phyloP scores from a whole-genome alignment of 2,888 invertebrate species.

The Coelinius sp. region DNA sequence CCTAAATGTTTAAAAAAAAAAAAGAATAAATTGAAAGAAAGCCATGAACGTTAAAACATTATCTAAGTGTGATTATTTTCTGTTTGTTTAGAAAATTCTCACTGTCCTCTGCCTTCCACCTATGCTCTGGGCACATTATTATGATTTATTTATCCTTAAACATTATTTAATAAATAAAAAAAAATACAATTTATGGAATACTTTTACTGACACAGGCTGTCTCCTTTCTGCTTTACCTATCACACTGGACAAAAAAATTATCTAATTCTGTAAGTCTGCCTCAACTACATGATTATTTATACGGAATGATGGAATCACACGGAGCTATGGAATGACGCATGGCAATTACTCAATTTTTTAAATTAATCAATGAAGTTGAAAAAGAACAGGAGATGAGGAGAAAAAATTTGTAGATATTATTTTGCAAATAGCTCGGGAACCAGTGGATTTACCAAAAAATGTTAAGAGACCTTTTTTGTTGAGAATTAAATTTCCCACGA shows the following conservation, averaged over 20 bases:
- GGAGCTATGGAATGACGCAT: conserved; percentile 42
- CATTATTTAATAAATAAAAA: conserved; percentile 17
- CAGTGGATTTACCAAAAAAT: too few species aligned
- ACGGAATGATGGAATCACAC: conserved; percentile 25
- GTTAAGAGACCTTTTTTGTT: too few species aligned
- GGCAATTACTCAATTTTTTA: conserved; percentile 25
- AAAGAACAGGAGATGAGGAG: too few species aligned
- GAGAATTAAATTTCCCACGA: too few species aligned
- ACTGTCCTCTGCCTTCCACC: conserved; percentile 47
- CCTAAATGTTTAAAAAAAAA: conserved; percentile 37
- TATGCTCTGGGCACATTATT: conserved; percentile 44
- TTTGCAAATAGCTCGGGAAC: too few species aligned
- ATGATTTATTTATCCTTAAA: conserved; percentile 19
- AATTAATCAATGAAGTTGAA: not conserved
- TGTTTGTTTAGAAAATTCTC: conserved; percentile 22
- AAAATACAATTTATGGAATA: conserved; percentile 35
- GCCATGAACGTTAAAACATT: too few species aligned
- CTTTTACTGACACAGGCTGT: conserved; percentile 52
- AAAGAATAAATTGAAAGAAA: conserved; percentile 24
- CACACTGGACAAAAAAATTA: conserved; percentile 50
- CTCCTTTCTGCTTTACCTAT: conserved; percentile 59
- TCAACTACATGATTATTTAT: conserved; percentile 42
- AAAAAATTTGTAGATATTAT: too few species aligned
- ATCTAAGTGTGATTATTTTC: conserved; percentile 22
- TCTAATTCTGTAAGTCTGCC: conserved; percentile 61